Base-by-base conservation (phyloP, 2,113 vertebrate genomes). In the Pavo muticus region DNA sequence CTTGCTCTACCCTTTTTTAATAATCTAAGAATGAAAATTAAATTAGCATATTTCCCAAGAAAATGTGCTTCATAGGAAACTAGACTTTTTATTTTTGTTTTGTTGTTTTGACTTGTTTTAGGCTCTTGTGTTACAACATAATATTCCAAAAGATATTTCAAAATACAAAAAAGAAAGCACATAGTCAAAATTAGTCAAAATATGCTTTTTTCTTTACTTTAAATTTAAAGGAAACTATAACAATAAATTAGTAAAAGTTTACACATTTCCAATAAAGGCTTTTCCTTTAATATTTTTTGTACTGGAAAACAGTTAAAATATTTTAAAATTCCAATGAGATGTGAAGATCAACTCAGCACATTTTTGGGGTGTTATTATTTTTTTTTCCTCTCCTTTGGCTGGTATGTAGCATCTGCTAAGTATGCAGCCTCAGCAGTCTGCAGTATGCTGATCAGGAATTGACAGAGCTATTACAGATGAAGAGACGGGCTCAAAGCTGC, bases 331-430 rank as follows among this genome's bases (percentile, higher is more conserved):
- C 6, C 3, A 45, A 1, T 72, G 19, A 75, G 8, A 3, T 50
- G 7, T 47, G 57, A 90, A 69, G 24, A 65, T 37, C 84, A 78
- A 5, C 27, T n/a, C 14, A 12, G 14, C 8, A 29, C 1, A 29
- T 12, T 63, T 59, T 50, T 24, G 42, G 25, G 10, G 35, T 35
- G 35, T 35, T 35, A 35, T 35, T 35, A 21, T 19, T 1, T 30
- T 25, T 15, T 1, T 10, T 17, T 2, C 21, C 10, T 4, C 23
- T 12, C 3, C 18, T 54, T 13, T n/a, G 52, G 0, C 25, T 25
- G 4, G 9, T 14, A 4, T 40, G 6, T 32, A 35, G 10, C 24
- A 40, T 57, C 48, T 90, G 39, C 24, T 9, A 29, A 40, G 7
- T 4, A 48, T 79, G 32, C 45, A 90, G 77, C 42, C 12, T 64